Conservation (phyloP, 2,888 invertebrate genomes). For the Neoaliturus tenellus region DNA sequence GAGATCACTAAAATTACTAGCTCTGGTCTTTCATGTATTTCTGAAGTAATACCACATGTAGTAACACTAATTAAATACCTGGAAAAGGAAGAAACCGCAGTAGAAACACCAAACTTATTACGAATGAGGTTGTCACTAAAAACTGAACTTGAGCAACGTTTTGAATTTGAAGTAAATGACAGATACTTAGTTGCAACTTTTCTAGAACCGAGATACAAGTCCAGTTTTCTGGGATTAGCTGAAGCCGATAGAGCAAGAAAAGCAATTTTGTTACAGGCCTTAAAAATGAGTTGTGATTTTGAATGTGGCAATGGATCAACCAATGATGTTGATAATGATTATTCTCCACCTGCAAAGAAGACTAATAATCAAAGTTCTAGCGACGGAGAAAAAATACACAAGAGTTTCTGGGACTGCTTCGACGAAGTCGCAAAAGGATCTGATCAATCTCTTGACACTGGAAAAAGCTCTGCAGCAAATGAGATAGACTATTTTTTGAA, state of each 20-base stretch:
- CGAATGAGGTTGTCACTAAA: neutral
- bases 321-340: constrained; percentile 3
- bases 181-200: constrained; percentile 13
- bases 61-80: constrained; percentile 11
- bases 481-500: neutral
- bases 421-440: constrained; percentile 9
- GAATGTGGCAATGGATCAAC: constrained; percentile 3
- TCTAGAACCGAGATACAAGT: neutral
- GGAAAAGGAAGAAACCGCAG: constrained; percentile 6
- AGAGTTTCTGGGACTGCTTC: neutral
- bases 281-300: constrained; percentile 15
- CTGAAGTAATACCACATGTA: constrained; percentile 1
- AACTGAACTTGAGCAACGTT: too few species aligned
- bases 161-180: neutral
- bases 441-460: neutral
- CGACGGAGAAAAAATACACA: neutral
- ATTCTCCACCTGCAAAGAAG: constrained; percentile 9
- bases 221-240: constrained; percentile 1
- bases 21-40: neutral
- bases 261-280: constrained; percentile 6
- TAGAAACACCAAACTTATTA: constrained; percentile 6
- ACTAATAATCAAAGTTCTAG: neutral
- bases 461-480: constrained; percentile 1
- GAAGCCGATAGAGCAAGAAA: constrained; percentile 3
- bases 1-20: constrained; percentile 11